Evolutionary conservation across 2,797 vertebrate species (phyloP), one percentile per base, ranked within the genome.

Genomic region (Cynodonichthys magdalenae): DNA sequence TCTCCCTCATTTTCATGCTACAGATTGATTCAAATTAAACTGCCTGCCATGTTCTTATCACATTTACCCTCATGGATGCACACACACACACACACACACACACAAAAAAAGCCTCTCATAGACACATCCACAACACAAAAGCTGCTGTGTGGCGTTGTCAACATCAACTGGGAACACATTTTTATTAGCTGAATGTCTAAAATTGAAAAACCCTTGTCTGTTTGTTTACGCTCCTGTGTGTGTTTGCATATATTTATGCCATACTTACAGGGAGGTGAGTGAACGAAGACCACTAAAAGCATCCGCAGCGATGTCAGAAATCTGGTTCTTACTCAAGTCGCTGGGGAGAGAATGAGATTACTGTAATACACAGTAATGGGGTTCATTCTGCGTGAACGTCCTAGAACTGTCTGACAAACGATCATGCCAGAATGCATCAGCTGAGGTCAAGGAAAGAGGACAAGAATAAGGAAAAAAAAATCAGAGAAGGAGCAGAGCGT

Each of bases 251-350:
- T 24, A n/a, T 41, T 6, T 50, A 66, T 71, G 69, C 76, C 61
- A 63, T 88, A 97, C 97, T 98, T 94, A 99, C 97, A 99, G 87
- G 0, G 97, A 99, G 18, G 95, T 97, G 90, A 99, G 96, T 3
- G 95, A 97, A 73, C 96, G 96, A 77, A 99, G 94, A 79, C 97
- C 97, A 44, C 92, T 96, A 92, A 99, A 99, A 44, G 97, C 95
- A 67, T 99, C 96, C 0, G 95, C 93, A 0, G 97, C 97, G 24
- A 99, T 95, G 89, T 99, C 97, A n/a, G 96, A 95, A 89, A 99
- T 96, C 89, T 98, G 97, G 92, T 99, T 99, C 93, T 99, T 99
- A 92, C 97, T 99, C 90, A 99, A 93, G 92, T 99, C 97, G 92
- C 97, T 99, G 91, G 54, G 92, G 89, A 59, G 53, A 71, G 45